These are phyloP conservation scores for Tinamus guttatus DNA, from an alignment of 2,113 vertebrate genomes.

Conservation along the genomic window DNA sequence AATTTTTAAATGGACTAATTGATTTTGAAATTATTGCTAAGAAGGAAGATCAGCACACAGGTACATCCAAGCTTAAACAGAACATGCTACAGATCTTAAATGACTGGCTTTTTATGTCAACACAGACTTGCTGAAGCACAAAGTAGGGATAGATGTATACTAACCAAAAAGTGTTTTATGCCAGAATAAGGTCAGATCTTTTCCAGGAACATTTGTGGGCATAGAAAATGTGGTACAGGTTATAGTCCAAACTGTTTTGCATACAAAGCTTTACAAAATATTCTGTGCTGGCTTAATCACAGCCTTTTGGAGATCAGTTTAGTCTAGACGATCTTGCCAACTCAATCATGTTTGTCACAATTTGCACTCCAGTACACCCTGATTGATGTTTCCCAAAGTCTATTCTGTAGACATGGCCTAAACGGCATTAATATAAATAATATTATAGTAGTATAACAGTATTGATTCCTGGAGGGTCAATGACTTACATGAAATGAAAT, in stretches of 20 bases:
- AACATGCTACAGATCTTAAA: neutral
- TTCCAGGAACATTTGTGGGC: neutral
- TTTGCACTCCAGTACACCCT: neutral
- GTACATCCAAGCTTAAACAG: neutral
- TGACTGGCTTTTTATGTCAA: neutral
- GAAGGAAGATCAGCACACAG: neutral
- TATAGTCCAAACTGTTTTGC: neutral
- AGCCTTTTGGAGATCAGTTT: neutral
- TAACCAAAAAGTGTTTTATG: neutral
- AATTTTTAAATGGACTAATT: neutral
- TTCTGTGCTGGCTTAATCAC: rapidly evolving
- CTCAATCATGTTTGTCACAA: neutral
- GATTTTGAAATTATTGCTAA: neutral
- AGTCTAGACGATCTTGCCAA: neutral
- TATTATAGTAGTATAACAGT: neutral
- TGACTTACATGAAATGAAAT: neutral
- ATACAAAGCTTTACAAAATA: neutral
- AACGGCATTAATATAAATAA: neutral
- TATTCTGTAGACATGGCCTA: neutral
- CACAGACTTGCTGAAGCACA: neutral
- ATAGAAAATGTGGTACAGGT: neutral
- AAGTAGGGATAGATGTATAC: neutral
- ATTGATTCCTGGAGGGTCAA: conserved; percentile 9
- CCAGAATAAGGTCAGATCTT: neutral
- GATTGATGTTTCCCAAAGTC: neutral